Percentiles rank a stretch among this genome's conserved stretches.
phyloP scores from a whole-genome alignment of 2,797 vertebrate species.

The Chelonia mydas region DNA sequence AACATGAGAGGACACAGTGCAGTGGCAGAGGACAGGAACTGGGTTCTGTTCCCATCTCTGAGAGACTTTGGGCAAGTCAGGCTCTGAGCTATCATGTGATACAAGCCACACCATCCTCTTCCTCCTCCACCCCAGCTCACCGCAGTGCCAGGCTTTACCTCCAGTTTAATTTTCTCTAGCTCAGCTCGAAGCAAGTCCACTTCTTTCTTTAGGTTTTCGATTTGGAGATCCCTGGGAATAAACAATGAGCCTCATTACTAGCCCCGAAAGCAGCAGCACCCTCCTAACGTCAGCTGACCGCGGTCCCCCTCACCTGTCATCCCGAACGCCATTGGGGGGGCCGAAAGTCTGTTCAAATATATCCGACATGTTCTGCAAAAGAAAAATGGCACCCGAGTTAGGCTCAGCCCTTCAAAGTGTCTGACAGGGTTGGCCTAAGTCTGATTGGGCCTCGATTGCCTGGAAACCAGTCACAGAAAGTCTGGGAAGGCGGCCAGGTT shows the following conservation, averaged over 20 bases:
- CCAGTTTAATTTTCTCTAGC: constrained; percentile 92
- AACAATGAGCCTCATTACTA: neutral
- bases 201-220: constrained; percentile 90
- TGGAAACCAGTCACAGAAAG: neutral
- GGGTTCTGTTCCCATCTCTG: neutral
- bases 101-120: neutral
- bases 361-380: constrained; percentile 82
- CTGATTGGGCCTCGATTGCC: neutral
- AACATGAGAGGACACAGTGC: neutral
- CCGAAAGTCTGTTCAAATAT: constrained; percentile 95
- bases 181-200: constrained; percentile 88
- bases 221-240: constrained; percentile 89
- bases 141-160: constrained; percentile 79
- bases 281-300: accelerated
- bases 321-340: constrained; percentile 91
- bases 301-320: constrained; percentile 85
- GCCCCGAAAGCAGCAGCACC: accelerated
- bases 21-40: neutral
- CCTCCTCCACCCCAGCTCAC: neutral
- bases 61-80: neutral
- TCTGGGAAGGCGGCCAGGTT: neutral
- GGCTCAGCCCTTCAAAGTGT: neutral
- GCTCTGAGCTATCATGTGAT: neutral
- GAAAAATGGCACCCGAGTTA: neutral
- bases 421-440: neutral